These are phyloP conservation scores for Eidolon dupreanum DNA, from an alignment of 2,797 vertebrate genomes.

Conservation along the genomic window DNA sequence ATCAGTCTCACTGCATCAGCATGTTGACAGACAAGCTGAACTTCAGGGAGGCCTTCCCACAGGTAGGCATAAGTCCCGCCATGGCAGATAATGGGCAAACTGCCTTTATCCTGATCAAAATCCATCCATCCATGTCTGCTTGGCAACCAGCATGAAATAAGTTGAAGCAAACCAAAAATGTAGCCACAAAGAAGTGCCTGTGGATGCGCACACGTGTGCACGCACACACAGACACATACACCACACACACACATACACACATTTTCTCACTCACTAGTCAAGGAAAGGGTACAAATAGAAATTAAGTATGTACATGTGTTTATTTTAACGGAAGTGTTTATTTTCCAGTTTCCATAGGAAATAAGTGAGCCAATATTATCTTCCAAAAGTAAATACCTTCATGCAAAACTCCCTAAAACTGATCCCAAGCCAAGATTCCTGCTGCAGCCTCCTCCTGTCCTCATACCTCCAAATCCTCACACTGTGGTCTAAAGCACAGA, in stretches of 20 bases:
- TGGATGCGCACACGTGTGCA: background rate
- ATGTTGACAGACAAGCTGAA: constrained; percentile 48
- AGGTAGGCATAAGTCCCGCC: background rate
- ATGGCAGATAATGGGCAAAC: constrained; percentile 46
- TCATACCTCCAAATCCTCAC: constrained; percentile 59
- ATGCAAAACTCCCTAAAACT: constrained; percentile 82
- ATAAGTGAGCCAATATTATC: constrained; percentile 86
- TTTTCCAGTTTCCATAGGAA: constrained; percentile 89
- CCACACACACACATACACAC: background rate
- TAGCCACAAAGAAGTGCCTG: constrained; percentile 68
- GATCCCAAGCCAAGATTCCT: constrained; percentile 77
- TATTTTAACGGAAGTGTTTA: constrained; percentile 80
- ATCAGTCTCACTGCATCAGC: constrained; percentile 38
- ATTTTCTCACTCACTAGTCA: constrained; percentile 45
- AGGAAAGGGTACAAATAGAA: constrained; percentile 49
- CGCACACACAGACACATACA: too few species aligned
- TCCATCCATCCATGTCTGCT: constrained; percentile 37
- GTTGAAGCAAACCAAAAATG: constrained; percentile 82
- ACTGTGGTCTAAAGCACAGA: constrained; percentile 52
- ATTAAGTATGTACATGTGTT: constrained; percentile 66
- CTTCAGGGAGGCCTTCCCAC: constrained; percentile 28
- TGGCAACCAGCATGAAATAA: constrained; percentile 29
- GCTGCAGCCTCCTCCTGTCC: constrained; percentile 73
- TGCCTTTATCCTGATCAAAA: constrained; percentile 50
- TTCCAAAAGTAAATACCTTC: constrained; percentile 86